phyloP scores from a whole-genome alignment of 2,797 vertebrate genomes.

The Sebastes nivosus region DNA sequence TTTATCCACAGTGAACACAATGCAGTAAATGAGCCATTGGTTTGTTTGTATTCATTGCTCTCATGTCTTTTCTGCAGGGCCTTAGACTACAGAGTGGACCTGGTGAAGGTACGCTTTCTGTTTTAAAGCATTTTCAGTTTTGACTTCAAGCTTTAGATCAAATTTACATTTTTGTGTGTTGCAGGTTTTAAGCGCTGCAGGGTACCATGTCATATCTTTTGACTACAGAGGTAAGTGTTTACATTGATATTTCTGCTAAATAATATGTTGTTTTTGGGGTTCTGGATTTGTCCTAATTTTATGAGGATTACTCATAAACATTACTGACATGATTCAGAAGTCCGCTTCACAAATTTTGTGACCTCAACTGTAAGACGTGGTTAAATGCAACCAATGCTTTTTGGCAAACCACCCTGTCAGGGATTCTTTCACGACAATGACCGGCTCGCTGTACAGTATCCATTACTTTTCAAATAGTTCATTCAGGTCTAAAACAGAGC shows the following conservation, averaged over 20 bases:
- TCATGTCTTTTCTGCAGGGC: slow-evolving; percentile 80
- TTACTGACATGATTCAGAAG: too few species aligned
- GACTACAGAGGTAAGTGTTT: slow-evolving; percentile 89
- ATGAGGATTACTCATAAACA: too few species aligned
- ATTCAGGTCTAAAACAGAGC: background rate
- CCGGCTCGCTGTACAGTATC: too few species aligned
- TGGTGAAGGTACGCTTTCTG: slow-evolving; percentile 82
- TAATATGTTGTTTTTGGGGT: too few species aligned
- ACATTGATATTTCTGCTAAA: background rate
- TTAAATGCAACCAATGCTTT: too few species aligned
- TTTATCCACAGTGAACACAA: background rate
- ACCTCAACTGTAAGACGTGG: too few species aligned
- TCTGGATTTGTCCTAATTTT: background rate
- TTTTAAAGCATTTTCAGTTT: background rate
- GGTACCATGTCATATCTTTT: slow-evolving; percentile 87
- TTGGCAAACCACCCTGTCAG: too few species aligned
- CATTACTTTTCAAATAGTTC: background rate
- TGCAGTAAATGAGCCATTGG: slow-evolving; percentile 7
- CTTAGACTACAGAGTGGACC: slow-evolving; percentile 78
- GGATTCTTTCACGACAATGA: too few species aligned
- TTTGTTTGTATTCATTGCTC: slow-evolving; percentile 37
- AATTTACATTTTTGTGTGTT: slow-evolving; percentile 7
- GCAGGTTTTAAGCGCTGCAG: slow-evolving; percentile 85
- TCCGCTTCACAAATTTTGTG: too few species aligned
- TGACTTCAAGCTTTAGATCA: background rate